Percentiles rank a stretch among this genome's conserved stretches.
phyloP scores from a whole-genome alignment of 2,888 invertebrate genomes.

The Arctia plantaginis region DNA sequence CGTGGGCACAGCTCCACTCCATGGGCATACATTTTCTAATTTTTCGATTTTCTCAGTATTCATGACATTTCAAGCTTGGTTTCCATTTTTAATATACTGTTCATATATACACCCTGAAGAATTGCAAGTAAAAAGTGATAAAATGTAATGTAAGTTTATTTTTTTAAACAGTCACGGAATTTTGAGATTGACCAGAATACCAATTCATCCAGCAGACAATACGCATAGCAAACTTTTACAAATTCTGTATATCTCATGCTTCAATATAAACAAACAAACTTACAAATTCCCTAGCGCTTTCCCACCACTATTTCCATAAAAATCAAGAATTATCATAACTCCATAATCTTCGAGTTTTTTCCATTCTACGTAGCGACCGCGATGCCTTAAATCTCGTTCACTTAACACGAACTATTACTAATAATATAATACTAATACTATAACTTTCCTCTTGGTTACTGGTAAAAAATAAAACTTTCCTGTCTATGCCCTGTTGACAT shows the following conservation, averaged over 20 bases:
- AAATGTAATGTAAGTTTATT: no score
- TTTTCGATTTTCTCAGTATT: no score
- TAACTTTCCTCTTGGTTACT: constrained; percentile 54
- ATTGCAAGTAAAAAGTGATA: no score
- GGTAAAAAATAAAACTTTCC: constrained; percentile 48
- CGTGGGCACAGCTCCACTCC: no score
- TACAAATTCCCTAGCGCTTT: constrained; percentile 21
- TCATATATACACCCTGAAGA: no score
- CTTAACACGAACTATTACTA: constrained; percentile 60
- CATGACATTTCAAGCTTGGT: no score
- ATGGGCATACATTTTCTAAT: no score
- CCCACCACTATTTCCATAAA: constrained; percentile 15
- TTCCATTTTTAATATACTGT: no score
- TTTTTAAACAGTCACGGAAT: no score
- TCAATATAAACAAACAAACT: constrained; percentile 16
- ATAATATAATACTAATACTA: no score
- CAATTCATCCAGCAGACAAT: background rate
- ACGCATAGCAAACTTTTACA: no score
- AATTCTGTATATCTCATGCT: background rate
- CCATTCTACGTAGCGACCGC: constrained; percentile 19
- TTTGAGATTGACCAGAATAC: no score
- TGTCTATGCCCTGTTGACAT: constrained; percentile 45
- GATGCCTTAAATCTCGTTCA: constrained; percentile 41
- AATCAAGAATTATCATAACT: constrained; percentile 36
- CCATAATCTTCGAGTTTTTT: constrained; percentile 23